Percentiles rank a stretch among this genome's conserved stretches.
Conservation (phyloP, 2,888 invertebrate genomes). For the Atethmia centrago region DNA sequence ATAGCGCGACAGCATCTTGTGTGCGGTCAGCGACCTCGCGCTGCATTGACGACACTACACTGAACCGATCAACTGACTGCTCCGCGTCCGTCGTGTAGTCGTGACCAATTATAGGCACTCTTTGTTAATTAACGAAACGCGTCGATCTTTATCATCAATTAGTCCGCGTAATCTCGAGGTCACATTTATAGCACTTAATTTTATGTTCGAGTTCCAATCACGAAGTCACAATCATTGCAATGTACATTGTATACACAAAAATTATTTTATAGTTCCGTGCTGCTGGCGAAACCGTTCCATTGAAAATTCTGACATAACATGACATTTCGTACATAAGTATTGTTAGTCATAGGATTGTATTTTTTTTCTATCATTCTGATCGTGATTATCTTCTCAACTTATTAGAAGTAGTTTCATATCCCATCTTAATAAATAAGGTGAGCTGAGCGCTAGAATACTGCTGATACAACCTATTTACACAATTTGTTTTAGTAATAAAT, state of each 20-base stretch:
- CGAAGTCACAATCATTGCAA: conserved; percentile 39
- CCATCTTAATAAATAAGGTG: not conserved
- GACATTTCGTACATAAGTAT: conserved; percentile 3
- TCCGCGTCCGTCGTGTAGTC: not conserved
- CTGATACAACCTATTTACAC: no score
- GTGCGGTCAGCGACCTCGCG: conserved; percentile 25
- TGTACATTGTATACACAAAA: not conserved
- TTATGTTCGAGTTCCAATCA: conserved; percentile 26
- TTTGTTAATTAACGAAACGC: conserved; percentile 43
- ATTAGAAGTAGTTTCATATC: not conserved
- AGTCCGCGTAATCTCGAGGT: conserved; percentile 55
- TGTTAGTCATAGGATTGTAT: not conserved
- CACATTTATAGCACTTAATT: conserved; percentile 45
- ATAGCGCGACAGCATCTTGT: conserved; percentile 84
- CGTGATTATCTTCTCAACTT: not conserved
- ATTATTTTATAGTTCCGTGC: conserved; percentile 3
- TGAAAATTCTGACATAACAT: not conserved
- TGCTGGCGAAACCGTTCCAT: conserved; percentile 8
- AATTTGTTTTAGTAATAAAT: not conserved
- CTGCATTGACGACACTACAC: conserved; percentile 12
- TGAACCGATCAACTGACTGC: not conserved
- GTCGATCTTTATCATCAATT: conserved; percentile 64
- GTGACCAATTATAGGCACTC: conserved; percentile 31
- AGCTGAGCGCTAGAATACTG: not conserved
- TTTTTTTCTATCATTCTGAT: not conserved